phyloP scores from a whole-genome alignment of 2,113 vertebrate genomes.

The Hippocampus guttulatus region DNA sequence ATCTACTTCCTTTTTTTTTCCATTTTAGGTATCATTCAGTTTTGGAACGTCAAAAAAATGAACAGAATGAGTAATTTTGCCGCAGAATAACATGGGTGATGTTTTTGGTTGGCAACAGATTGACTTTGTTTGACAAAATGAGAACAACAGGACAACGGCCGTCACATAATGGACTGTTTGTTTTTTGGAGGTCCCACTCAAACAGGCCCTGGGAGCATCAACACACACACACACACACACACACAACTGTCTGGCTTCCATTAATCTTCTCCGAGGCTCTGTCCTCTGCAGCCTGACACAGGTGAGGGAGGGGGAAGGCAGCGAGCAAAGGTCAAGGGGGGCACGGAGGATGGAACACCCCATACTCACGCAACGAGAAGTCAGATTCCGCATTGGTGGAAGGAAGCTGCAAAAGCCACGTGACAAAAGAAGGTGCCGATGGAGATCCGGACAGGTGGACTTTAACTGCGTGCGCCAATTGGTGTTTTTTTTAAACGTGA shows the following conservation, averaged over 20 bases:
- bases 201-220: neutral
- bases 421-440: slow-evolving; percentile 1
- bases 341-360: slow-evolving; percentile 38
- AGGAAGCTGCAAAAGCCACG: slow-evolving; percentile 12
- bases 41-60: neutral
- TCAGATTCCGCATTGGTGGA: slow-evolving; percentile 11
- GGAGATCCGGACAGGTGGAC: neutral
- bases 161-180: neutral
- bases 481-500: neutral
- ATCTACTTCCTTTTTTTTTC: neutral
- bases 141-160: too few relatives aligned
- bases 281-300: slow-evolving; percentile 64
- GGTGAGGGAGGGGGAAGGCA: slow-evolving; percentile 51
- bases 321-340: slow-evolving; percentile 53
- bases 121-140: too few relatives aligned
- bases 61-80: too few relatives aligned
- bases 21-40: neutral
- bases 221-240: slow-evolving; percentile 11
- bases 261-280: slow-evolving; percentile 63
- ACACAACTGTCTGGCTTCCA: slow-evolving; percentile 41
- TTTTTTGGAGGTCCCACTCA: neutral
- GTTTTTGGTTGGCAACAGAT: too few relatives aligned
- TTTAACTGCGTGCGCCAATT: neutral
- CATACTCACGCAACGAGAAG: slow-evolving; percentile 22
- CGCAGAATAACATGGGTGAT: too few relatives aligned